Evolutionary conservation across 2,797 vertebrate genomes (phyloP).

Genomic region (Halcyon smyrnensis): DNA sequence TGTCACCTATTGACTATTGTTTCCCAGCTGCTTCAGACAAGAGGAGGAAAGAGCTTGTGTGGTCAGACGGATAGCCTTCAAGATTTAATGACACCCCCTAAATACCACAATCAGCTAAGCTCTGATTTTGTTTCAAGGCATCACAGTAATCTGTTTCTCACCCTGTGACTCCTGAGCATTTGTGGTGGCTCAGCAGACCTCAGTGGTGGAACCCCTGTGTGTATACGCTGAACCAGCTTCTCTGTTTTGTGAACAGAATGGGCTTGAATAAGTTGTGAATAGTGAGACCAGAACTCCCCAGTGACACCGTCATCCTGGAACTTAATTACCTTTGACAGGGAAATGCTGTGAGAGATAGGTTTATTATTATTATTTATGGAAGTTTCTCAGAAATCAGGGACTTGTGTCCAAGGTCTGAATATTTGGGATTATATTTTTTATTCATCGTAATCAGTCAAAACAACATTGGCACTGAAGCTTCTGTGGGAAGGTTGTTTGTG

Average conservation of each 20-base stretch:
- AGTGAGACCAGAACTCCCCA: background rate
- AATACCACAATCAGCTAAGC: background rate
- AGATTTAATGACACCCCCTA: background rate
- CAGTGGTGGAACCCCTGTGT: background rate
- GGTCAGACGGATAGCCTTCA: background rate
- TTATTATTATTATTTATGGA: background rate
- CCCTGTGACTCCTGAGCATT: background rate
- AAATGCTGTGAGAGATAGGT: background rate
- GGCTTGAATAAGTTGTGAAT: background rate
- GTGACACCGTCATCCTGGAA: background rate
- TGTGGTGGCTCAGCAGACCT: background rate
- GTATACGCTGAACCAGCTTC: rapidly evolving
- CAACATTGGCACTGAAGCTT: background rate
- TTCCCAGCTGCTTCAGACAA: background rate
- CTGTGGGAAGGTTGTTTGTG: constrained; percentile 1
- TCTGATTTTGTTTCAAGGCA: background rate
- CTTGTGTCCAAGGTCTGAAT: background rate
- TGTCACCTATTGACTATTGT: background rate
- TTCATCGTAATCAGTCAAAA: constrained; percentile 1
- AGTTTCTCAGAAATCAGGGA: background rate
- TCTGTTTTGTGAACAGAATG: background rate
- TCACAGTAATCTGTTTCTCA: background rate
- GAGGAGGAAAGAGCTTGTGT: background rate
- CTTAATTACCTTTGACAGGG: background rate
- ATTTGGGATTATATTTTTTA: background rate